These are phyloP conservation scores for Paedocypris micromegethes DNA, from an alignment of 2,797 vertebrate genomes.

Conservation along the genomic window DNA sequence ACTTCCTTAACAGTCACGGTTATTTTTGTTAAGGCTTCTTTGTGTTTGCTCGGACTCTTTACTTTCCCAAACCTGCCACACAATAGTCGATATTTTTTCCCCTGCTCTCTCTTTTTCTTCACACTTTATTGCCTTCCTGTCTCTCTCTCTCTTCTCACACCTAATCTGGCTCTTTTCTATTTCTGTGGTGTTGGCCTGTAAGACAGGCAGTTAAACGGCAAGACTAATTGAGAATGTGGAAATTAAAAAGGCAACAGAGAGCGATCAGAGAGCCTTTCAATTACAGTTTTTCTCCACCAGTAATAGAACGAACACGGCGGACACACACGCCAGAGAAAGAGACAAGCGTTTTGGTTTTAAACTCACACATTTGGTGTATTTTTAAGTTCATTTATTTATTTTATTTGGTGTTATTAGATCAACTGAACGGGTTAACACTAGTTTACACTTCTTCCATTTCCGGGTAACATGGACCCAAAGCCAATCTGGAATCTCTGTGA, in stretches of 20 bases:
- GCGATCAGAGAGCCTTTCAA: constrained; percentile 65
- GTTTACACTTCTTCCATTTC: too few relatives aligned
- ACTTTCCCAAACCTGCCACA: constrained; percentile 28
- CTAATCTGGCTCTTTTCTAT: background rate
- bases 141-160: constrained; percentile 2
- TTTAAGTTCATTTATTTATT: too few relatives aligned
- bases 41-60: too few relatives aligned
- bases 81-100: constrained; percentile 35
- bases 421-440: too few relatives aligned
- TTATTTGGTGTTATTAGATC: too few relatives aligned
- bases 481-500: too few relatives aligned
- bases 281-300: constrained; percentile 62
- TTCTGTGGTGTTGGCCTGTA: constrained; percentile 33
- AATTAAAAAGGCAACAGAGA: constrained; percentile 62
- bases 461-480: too few relatives aligned
- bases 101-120: constrained; percentile 16
- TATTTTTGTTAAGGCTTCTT: too few relatives aligned
- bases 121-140: background rate
- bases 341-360: background rate
- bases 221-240: constrained; percentile 55
- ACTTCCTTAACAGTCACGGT: too few relatives aligned
- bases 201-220: constrained; percentile 41
- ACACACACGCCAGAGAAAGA: constrained; percentile 35
- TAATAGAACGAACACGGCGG: constrained; percentile 47
- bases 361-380: too few relatives aligned